Evolutionary conservation across 2,888 invertebrate genomes (phyloP).

Genomic region (Dysmachus trigonus): DNA sequence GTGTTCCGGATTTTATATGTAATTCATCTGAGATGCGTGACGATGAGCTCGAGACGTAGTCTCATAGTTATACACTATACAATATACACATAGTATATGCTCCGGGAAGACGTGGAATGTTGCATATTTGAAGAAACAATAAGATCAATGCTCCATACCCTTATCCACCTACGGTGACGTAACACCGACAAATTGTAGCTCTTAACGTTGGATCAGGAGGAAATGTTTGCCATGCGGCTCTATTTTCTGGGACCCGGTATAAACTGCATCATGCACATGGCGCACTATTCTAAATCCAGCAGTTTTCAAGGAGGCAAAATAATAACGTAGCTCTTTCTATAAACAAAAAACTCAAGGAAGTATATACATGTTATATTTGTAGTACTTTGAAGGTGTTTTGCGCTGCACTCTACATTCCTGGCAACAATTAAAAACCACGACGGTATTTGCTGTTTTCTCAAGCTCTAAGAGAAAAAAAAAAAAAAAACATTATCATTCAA

Average conservation of each 20-base stretch:
- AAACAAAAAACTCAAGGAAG: constrained; percentile 5
- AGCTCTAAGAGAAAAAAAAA: constrained; percentile 19
- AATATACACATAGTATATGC: background rate
- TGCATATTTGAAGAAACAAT: background rate
- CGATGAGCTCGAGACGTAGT: background rate
- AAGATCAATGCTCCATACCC: background rate
- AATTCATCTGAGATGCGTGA: background rate
- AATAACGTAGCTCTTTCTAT: background rate
- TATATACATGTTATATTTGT: background rate
- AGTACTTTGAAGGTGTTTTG: constrained; percentile 15
- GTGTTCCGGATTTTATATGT: background rate
- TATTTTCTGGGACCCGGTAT: background rate
- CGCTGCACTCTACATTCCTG: constrained; percentile 22
- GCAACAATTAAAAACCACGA: constrained; percentile 18
- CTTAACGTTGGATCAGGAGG: background rate
- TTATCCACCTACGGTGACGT: background rate
- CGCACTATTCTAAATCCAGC: background rate
- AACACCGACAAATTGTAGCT: background rate
- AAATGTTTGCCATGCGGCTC: background rate
- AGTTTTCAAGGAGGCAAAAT: constrained; percentile 7
- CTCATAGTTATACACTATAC: background rate
- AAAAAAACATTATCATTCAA: constrained; percentile 32
- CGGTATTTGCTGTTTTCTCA: constrained; percentile 28
- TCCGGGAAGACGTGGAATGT: background rate
- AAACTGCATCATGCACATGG: background rate